Evolutionary conservation across 2,888 invertebrate genomes (phyloP).

Genomic region (Synergus japonicus): DNA sequence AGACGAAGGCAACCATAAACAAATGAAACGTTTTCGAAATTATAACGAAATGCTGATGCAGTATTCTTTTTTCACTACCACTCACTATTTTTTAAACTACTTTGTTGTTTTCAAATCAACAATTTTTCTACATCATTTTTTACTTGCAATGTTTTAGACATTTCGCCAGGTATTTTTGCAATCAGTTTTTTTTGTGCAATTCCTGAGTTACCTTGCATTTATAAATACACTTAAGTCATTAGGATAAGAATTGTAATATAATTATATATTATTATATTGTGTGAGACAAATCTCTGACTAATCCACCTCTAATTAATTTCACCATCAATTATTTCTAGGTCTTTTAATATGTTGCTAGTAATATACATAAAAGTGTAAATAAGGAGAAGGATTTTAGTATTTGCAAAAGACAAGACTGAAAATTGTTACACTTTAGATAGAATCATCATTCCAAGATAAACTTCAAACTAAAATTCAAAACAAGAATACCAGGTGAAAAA

Average conservation of each 20-base stretch:
- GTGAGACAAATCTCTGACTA: not conserved
- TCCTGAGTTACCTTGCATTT: conserved; percentile 12
- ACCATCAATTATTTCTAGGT: not conserved
- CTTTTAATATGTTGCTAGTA: not conserved
- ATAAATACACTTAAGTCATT: conserved; percentile 21
- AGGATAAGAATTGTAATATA: conserved; percentile 21
- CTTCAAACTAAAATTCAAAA: no score
- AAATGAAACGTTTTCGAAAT: not conserved
- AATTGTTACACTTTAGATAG: not conserved
- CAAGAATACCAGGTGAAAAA: not conserved
- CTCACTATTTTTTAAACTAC: not conserved
- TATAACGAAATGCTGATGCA: conserved; percentile 3
- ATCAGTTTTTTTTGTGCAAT: not conserved
- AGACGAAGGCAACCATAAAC: conserved; percentile 1
- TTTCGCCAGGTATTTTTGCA: not conserved
- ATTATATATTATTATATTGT: conserved; percentile 1
- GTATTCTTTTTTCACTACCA: not conserved
- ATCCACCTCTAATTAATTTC: conserved; percentile 9
- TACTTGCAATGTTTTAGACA: not conserved
- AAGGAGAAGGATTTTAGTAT: not conserved
- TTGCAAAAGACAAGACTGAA: conserved; percentile 7
- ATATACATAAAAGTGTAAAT: not conserved
- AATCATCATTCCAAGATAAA: not conserved
- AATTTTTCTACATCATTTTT: not conserved
- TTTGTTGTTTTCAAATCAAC: not conserved